Conservation (phyloP, 2,113 vertebrate genomes). For the Psettodes erumei region DNA sequence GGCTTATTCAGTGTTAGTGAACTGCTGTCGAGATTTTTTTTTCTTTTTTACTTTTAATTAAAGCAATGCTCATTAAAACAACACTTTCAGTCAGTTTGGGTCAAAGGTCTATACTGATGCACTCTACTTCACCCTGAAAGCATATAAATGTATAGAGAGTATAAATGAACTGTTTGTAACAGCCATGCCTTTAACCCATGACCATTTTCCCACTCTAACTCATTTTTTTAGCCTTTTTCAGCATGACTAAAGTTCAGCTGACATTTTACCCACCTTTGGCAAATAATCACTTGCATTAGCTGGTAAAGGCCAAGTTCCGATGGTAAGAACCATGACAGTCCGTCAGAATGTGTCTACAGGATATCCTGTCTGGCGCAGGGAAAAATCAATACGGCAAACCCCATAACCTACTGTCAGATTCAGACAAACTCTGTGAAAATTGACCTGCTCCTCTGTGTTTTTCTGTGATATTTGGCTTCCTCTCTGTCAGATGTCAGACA, state of each 20-base stretch:
- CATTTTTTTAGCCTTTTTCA: not conserved
- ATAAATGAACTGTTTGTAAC: not conserved
- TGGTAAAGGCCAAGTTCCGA: slow-evolving; percentile 48
- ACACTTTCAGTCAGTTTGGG: not conserved
- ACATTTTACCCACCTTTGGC: slow-evolving; percentile 51
- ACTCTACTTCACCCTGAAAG: not conserved
- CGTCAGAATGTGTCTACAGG: slow-evolving; percentile 45
- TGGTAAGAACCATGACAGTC: slow-evolving; percentile 45
- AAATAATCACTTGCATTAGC: slow-evolving; percentile 40
- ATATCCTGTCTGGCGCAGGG: slow-evolving; percentile 42
- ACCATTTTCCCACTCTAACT: slow-evolving; percentile 11
- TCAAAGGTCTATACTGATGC: not conserved
- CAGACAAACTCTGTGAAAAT: slow-evolving; percentile 28
- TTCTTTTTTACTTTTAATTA: not conserved
- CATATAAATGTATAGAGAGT: too few relatives aligned
- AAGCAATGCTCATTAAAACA: too few relatives aligned
- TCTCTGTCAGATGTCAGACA: slow-evolving; percentile 32
- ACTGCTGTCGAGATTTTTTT: not conserved
- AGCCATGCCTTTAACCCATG: not conserved
- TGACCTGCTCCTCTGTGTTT: not conserved
- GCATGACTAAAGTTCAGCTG: slow-evolving; percentile 43
- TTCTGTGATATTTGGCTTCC: not conserved
- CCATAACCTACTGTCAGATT: slow-evolving; percentile 48
- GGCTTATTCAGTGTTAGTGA: not conserved
- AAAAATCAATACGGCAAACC: slow-evolving; percentile 57